phyloP scores from a whole-genome alignment of 2,888 invertebrate genomes.

The Dexiosoma caninum region DNA sequence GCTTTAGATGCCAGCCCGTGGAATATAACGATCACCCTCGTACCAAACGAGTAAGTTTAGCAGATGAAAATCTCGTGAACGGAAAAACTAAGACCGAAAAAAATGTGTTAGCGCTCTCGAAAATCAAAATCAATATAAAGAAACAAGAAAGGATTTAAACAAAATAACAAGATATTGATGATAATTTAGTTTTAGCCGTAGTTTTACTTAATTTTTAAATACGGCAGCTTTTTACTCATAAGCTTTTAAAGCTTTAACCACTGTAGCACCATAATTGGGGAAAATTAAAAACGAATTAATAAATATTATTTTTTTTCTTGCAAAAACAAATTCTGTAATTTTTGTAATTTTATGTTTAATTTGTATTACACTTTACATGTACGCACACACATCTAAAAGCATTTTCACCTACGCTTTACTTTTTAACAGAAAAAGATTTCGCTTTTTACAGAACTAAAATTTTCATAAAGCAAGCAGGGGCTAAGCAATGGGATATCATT shows the following conservation, averaged over 20 bases:
- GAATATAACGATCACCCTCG: conserved; percentile 89
- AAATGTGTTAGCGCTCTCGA: conserved; percentile 57
- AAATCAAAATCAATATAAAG: conserved; percentile 25
- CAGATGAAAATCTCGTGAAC: conserved; percentile 51
- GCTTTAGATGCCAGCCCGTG: conserved; percentile 92
- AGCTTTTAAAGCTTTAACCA: conserved; percentile 32
- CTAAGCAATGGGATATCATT: neutral
- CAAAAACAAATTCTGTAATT: neutral
- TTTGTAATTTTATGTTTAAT: conserved; percentile 22
- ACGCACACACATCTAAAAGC: conserved; percentile 2
- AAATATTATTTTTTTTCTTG: neutral
- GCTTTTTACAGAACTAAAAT: neutral
- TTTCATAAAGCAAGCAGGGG: neutral
- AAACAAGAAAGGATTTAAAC: neutral
- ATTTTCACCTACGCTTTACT: conserved; percentile 8
- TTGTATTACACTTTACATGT: conserved; percentile 8
- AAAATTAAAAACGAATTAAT: conserved; percentile 1
- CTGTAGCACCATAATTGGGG: neutral
- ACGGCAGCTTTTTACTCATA: conserved; percentile 14
- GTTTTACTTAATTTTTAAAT: conserved; percentile 2
- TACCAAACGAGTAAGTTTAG: conserved; percentile 88
- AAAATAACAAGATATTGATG: neutral
- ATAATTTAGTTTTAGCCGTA: neutral
- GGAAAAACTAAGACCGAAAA: neutral
- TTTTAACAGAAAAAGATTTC: neutral